Evolutionary conservation across 35 echinoderm and acorn worm species (phyloP), one percentile per base, ranked within the genome.

Genomic region (Eucidaris tribuloides): DNA sequence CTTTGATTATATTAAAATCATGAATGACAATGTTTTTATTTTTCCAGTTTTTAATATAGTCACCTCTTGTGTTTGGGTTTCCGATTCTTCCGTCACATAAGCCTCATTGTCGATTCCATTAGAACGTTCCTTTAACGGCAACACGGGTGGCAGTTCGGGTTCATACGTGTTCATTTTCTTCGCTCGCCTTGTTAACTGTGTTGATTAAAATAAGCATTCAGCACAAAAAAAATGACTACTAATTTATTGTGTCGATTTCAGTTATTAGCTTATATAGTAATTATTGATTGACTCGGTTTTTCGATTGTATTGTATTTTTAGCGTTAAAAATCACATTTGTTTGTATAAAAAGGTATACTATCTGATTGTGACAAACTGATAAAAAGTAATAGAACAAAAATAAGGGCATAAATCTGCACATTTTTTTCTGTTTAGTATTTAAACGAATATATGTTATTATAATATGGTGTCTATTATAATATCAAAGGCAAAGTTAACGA

Each of bases 61-160:
- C n/a, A 74, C 68, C 68, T 38, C 44, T 44, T 42, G 14, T 41
- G 11, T 74, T 33, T 74, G 44, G n/a, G 44, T 36, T 43, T 74
- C 28, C 2, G 68, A 42, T 40, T 42, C 44, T 44, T 74, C 68
- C 37, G 20, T 22, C 18, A 22, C 68, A 11, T n/a, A 74, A 18
- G 35, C 68, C 18, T 42, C 68, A 24, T 74, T 74, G 36, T 74
- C 68, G 68, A 74, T 74, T 38, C 68, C 68, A 44, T 43, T 42
- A n/a, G 37, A 17, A 22, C 44, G 68, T 18, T 36, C 68, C 9
- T 2, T 40, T 38, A 40, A 36, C 28, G 64, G 27, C 64, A 35
- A 3, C 68, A 41, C 37, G 24, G 35, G n/a, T 2, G 23, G 38
- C 37, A n/a, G 48, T 11, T 74, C 68, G 7, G 13, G 68, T 7